phyloP scores from a whole-genome alignment of 37 sponge, comb jelly and placozoan species.

The Trichoplax adhaerens region DNA sequence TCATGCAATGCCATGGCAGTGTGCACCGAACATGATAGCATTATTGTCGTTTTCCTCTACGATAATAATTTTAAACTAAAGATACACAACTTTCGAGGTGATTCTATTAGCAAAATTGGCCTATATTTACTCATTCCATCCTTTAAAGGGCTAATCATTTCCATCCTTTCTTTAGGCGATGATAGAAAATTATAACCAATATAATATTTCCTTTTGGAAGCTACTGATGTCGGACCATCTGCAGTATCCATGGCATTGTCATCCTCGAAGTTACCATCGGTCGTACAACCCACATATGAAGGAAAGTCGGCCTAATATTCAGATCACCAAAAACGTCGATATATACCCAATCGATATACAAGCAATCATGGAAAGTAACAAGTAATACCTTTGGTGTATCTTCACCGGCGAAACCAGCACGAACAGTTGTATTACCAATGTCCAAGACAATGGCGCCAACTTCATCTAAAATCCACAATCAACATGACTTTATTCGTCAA shows the following conservation, averaged over 20 bases:
- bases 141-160: conserved; percentile 26
- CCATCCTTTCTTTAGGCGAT: conserved; percentile 19
- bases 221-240: not conserved
- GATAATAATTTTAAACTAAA: no score
- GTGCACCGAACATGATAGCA: no score
- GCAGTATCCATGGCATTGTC: conserved; percentile 22
- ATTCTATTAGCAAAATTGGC: no score
- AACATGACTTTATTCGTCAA: no score
- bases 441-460: conserved; percentile 93
- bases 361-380: not conserved
- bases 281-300: conserved; percentile 7
- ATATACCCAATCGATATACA: not conserved
- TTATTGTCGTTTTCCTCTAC: no score
- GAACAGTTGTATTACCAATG: conserved; percentile 57
- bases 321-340: not conserved
- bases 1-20: no score
- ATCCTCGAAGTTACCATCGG: not conserved
- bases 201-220: conserved; percentile 44
- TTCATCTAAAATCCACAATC: conserved; percentile 45
- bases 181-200: conserved; percentile 38
- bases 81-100: no score
- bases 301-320: conserved; percentile 8
- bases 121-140: conserved; percentile 38
- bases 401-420: conserved; percentile 97
- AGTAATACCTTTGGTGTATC: conserved; percentile 80